A percentile compares a stretch with the other conserved stretches of the same genome.
Evolutionary conservation across 2,888 invertebrate genomes (phyloP).

Genomic region (Dioctria rufipes): DNA sequence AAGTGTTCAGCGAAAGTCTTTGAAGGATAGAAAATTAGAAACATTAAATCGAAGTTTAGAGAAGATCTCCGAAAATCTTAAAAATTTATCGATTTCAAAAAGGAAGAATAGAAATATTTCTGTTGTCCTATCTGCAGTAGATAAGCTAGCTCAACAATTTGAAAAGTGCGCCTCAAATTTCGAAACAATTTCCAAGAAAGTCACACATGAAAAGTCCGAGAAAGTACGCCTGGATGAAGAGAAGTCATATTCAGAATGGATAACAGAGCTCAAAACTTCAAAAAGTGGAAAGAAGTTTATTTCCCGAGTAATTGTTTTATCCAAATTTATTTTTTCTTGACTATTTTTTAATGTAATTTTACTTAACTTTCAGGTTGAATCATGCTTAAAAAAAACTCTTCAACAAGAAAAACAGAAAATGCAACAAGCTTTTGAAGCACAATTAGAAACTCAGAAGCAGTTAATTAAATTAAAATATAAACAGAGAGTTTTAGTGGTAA

Average conservation of each 20-base stretch:
- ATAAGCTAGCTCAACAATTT: constrained; percentile 63
- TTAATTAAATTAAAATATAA: constrained; percentile 65
- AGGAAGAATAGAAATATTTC: constrained; percentile 62
- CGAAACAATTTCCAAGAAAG: constrained; percentile 61
- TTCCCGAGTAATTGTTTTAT: constrained; percentile 64
- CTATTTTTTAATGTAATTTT: constrained; percentile 9
- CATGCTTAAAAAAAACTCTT: constrained; percentile 65
- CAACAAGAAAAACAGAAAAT: constrained; percentile 65
- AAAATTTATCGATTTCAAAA: constrained; percentile 61
- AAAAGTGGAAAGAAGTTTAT: constrained; percentile 67
- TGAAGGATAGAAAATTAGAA: constrained; percentile 59
- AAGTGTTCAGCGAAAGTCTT: constrained; percentile 23
- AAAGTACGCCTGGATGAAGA: constrained; percentile 21
- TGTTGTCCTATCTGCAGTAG: constrained; percentile 62
- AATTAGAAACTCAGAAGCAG: constrained; percentile 66
- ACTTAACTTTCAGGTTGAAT: constrained; percentile 63
- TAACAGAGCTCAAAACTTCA: constrained; percentile 67
- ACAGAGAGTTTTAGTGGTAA: constrained; percentile 66
- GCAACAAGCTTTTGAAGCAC: constrained; percentile 64
- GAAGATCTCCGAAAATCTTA: constrained; percentile 63
- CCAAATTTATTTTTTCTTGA: background rate
- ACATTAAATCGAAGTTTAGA: constrained; percentile 64
- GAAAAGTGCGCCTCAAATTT: constrained; percentile 64
- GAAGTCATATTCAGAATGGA: constrained; percentile 67
- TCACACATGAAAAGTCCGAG: constrained; percentile 11